Base-by-base conservation (phyloP, 64 coral and sea anemone species). In the Porites lutea region DNA sequence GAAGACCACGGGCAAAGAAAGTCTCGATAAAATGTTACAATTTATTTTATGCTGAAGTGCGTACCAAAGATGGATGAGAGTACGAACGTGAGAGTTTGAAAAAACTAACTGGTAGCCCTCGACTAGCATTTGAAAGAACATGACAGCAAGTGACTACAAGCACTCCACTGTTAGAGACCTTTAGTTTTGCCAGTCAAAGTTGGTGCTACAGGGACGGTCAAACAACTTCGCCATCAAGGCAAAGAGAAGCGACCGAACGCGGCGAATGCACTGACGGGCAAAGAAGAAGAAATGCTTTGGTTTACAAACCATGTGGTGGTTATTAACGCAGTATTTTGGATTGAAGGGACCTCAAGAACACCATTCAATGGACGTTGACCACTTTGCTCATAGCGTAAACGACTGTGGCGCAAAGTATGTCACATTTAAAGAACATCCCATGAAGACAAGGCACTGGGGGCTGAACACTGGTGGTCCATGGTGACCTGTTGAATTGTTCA, bases 31-130 rank as follows among this genome's bases (percentile, higher is more conserved):
- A 74, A 57, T 75, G 69, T 88, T 88, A 52, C 82, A 83, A 83
- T 37, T 48, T 71, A 44, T 71, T 19, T 54, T 86, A 71, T 23
- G 63, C 83, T 47, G 83, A 86, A 87, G 49, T 87, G 12, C 66
- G 66, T 73, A 72, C 84, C 4, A 74, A 73, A 87, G 68, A 87
- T 47, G 48, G 84, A 43, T 87, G 72, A 7, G 66, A 90, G 43
- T 90, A 90, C 89, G 21, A 90, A 70, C 77, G 77, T 68, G 89
- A 90, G 23, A 82, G 89, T 81, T 18, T 90, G 54, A 37, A 90
- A 90, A 90, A 62, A 61, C 46, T 80, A 80, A 61, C 55, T 90
- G 75, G 75, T 46, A 60, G 55, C 88, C 74, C 88, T 90, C 68
- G 14, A 90, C 77, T 13, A 74, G 14, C 46, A 90, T 90, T 57